Conservation (phyloP, 1,140 invertebrate genomes). For the Drosophila subpulchrella region DNA sequence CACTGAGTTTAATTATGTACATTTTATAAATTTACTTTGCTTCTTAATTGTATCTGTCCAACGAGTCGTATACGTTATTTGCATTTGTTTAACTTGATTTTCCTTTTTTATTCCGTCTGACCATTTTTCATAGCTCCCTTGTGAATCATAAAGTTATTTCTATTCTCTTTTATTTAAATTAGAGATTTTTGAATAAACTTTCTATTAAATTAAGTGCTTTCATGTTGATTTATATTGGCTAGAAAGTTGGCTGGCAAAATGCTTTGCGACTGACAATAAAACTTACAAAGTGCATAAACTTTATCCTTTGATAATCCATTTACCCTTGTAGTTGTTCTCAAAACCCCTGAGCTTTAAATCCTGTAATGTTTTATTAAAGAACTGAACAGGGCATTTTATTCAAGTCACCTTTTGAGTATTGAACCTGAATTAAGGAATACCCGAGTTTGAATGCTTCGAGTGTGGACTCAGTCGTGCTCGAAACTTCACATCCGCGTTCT, state of each 20-base stretch:
- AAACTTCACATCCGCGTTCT: conserved; percentile 28
- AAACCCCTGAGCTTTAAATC: conserved; percentile 9
- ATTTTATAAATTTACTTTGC: too few relatives aligned
- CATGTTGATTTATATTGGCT: conserved; percentile 3
- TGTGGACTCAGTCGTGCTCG: conserved; percentile 27
- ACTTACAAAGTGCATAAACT: conserved; percentile 4
- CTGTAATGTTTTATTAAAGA: conserved; percentile 12
- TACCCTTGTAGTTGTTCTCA: not conserved
- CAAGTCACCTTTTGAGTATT: conserved; percentile 2
- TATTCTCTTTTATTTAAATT: not conserved
- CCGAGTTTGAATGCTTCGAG: conserved; percentile 7
- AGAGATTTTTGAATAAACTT: not conserved
- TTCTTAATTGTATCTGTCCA: not conserved
- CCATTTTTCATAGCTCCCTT: not conserved
- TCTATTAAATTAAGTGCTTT: conserved; percentile 3
- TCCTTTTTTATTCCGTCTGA: not conserved
- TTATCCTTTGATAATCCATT: not conserved
- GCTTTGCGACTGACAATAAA: not conserved
- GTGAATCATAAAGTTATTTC: not conserved
- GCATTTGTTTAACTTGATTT: not conserved
- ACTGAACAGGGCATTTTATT: conserved; percentile 12
- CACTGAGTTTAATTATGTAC: too few relatives aligned
- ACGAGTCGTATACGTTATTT: not conserved
- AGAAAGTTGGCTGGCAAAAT: not conserved
- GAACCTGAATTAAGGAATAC: not conserved